Evolutionary conservation across 2,888 invertebrate species (phyloP), one percentile per base, ranked within the genome.

Genomic region (Lasioglossum marginatum): DNA sequence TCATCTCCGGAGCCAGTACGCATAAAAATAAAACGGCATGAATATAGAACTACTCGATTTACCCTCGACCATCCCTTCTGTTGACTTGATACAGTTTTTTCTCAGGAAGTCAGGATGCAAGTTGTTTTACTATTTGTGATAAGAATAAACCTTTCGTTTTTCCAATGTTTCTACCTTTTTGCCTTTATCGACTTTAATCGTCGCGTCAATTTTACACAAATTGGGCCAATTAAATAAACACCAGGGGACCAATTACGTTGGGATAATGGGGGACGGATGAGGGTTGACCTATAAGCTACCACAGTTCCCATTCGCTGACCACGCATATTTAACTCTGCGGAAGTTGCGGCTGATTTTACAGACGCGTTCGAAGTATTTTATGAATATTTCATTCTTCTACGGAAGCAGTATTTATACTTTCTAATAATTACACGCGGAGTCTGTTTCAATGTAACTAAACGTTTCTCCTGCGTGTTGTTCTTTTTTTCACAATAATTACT

Each of bases 281-380:
- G 31, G 63, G 63, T 63, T 63, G 31, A 63, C 63, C 63, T 19
- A 63, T 63, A 63, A 63, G 63, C 63, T 63, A 31, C 63, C 63
- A 31, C 63, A 31, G 63, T 63, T 63, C 63, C 31, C 63, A 63
- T 63, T 31, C 63, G 31, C 31, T 63, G 63, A 63, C 63, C 27
- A 31, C 63, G 63, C 63, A 63, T 63, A 63, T 63, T 63, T 63
- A 63, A 63, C 63, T 63, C 63, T 14, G 63, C 31, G 63, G 27
- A 63, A 63, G 27, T 63, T 63, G 63, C 31, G 63, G 31, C 63
- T 63, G 63, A 63, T 63, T 63, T 63, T 63, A 63, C 63, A 27
- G 16, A 31, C 16, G 16, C 14, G 2, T 16, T 31, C 63, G 2
- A 2, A 2, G 16, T 31, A 63, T 31, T 63, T 31, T 31, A 31